These are phyloP conservation scores for Selene dorsalis DNA, from an alignment of 2,797 vertebrate genomes.

Conservation along the genomic window DNA sequence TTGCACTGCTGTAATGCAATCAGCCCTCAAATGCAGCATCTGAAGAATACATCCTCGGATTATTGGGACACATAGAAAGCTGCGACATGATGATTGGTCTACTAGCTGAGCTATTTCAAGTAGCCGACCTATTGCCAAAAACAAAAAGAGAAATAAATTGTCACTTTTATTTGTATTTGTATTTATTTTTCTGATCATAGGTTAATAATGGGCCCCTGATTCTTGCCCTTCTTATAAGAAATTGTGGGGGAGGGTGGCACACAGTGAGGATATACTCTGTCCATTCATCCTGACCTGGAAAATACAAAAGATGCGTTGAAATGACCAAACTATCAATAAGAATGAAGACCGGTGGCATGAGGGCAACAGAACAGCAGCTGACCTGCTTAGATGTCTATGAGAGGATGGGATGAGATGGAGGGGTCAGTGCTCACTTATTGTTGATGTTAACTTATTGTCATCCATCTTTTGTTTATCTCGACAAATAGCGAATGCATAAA, in stretches of 20 bases:
- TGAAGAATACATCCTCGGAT: too few relatives aligned
- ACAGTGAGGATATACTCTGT: slow-evolving; percentile 25
- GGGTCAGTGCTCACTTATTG: slow-evolving; percentile 61
- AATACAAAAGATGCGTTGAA: slow-evolving; percentile 68
- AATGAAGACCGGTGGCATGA: slow-evolving; percentile 55
- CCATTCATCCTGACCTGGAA: slow-evolving; percentile 75
- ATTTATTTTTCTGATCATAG: too few relatives aligned
- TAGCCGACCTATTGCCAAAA: too few relatives aligned
- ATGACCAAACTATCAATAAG: slow-evolving; percentile 56
- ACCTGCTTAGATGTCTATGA: slow-evolving; percentile 65
- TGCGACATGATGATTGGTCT: too few relatives aligned
- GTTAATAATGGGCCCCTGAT: not conserved
- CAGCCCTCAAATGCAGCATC: too few relatives aligned
- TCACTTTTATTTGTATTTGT: too few relatives aligned
- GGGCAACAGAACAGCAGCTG: slow-evolving; percentile 62
- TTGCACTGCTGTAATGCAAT: too few relatives aligned
- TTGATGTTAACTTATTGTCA: slow-evolving; percentile 47
- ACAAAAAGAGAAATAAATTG: not conserved
- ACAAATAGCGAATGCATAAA: slow-evolving; percentile 32
- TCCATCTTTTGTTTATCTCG: slow-evolving; percentile 46
- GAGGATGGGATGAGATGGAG: slow-evolving; percentile 32
- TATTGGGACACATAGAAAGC: too few relatives aligned
- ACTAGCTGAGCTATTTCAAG: too few relatives aligned
- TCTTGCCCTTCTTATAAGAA: not conserved
- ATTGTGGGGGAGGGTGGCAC: slow-evolving; percentile 20